These are phyloP conservation scores for Sphenopsis melanotis DNA, from an alignment of 2,797 vertebrate species.

Conservation along the genomic window DNA sequence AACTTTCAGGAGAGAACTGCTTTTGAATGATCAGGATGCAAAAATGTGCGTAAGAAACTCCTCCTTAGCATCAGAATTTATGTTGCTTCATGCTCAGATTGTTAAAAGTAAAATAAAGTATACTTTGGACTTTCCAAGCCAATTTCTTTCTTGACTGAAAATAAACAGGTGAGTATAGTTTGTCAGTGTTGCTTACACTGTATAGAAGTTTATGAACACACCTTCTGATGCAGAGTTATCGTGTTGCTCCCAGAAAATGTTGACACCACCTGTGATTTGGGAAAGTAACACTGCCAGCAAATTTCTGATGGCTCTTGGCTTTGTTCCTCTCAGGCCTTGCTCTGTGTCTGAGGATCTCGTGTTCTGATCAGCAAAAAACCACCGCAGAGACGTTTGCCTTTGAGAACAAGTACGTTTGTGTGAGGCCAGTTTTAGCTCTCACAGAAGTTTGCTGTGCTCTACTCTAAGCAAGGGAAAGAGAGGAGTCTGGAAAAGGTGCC, in stretches of 20 bases:
- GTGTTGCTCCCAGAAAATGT: not conserved
- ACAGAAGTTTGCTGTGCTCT: not conserved
- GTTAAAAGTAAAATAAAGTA: not conserved
- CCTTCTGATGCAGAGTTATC: not conserved
- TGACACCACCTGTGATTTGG: not conserved
- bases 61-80: not conserved
- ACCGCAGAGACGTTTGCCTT: rapidly evolving
- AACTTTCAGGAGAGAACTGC: not conserved
- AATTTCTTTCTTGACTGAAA: not conserved
- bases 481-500: not conserved
- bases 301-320: not conserved
- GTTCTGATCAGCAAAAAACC: not conserved
- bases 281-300: not conserved
- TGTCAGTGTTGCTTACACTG: not conserved
- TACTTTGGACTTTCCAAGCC: not conserved
- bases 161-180: not conserved
- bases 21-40: not conserved
- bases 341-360: rapidly evolving
- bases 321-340: not conserved
- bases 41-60: not conserved
- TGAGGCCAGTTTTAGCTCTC: not conserved
- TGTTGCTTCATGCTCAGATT: not conserved
- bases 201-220: rapidly evolving
- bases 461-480: not conserved
- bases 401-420: not conserved